These are phyloP conservation scores for Dioctria rufipes DNA, from an alignment of 2,888 invertebrate species.

Conservation along the genomic window DNA sequence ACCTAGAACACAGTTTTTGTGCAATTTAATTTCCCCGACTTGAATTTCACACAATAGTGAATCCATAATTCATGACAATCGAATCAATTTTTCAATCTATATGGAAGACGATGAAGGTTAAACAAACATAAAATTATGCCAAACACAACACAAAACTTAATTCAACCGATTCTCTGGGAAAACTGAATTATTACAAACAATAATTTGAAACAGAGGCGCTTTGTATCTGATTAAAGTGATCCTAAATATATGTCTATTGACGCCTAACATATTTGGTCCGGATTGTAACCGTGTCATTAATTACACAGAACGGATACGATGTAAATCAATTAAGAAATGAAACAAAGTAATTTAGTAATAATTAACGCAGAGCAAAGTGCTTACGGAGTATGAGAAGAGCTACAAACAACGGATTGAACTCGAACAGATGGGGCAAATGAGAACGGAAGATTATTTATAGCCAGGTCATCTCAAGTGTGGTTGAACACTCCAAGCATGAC, in stretches of 20 bases:
- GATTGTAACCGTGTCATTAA: slow-evolving; percentile 53
- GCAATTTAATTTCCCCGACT: too few species aligned
- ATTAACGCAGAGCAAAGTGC: slow-evolving; percentile 54
- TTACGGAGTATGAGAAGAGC: neutral
- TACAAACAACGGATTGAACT: neutral
- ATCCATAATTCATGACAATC: slow-evolving; percentile 22
- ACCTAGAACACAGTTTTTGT: too few species aligned
- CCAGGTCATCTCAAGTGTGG: slow-evolving; percentile 33
- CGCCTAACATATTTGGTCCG: slow-evolving; percentile 36
- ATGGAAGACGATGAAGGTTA: neutral
- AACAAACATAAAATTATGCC: neutral
- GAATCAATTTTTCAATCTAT: slow-evolving; percentile 43
- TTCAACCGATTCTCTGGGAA: neutral
- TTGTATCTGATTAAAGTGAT: slow-evolving; percentile 42
- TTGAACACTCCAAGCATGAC: slow-evolving; percentile 9
- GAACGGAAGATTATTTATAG: slow-evolving; percentile 40
- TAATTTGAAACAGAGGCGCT: slow-evolving; percentile 24
- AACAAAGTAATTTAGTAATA: slow-evolving; percentile 58
- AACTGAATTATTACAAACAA: slow-evolving; percentile 15
- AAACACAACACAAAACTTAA: neutral
- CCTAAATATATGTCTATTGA: slow-evolving; percentile 44
- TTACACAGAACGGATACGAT: slow-evolving; percentile 55
- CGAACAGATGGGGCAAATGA: slow-evolving; percentile 14
- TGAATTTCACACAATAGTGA: slow-evolving; percentile 15
- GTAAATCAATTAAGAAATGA: slow-evolving; percentile 58